Evolutionary conservation across 2,113 vertebrate genomes (phyloP).

Genomic region (Eulemur rufifrons): DNA sequence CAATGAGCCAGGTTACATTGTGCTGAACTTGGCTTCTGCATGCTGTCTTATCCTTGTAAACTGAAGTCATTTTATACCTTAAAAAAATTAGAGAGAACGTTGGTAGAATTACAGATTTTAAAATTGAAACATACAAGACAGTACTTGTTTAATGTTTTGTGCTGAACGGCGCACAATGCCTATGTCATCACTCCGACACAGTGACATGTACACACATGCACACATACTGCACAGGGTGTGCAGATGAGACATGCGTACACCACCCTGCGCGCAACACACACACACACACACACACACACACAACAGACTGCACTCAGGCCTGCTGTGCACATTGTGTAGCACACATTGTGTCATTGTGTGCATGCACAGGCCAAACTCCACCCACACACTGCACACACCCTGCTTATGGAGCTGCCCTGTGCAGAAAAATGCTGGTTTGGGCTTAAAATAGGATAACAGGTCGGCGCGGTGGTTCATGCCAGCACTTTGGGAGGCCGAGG

Average conservation of each 20-base stretch:
- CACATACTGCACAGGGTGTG: not conserved
- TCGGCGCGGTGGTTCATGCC: too few species aligned
- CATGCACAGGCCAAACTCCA: not conserved
- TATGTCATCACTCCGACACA: not conserved
- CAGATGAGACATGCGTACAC: not conserved
- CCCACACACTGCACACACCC: not conserved
- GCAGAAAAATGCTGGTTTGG: not conserved
- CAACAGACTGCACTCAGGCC: not conserved
- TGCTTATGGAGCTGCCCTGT: not conserved
- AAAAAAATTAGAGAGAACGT: not conserved
- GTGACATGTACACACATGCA: not conserved
- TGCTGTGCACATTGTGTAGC: not conserved
- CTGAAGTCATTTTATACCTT: not conserved
- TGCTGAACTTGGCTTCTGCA: not conserved
- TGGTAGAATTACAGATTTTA: slow-evolving; percentile 24
- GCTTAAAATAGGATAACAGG: not conserved
- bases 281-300: not conserved
- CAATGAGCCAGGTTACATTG: not conserved
- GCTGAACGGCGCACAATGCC: not conserved
- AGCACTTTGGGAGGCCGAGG: too few species aligned
- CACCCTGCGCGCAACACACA: too few species aligned
- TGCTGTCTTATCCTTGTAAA: not conserved
- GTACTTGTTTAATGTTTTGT: not conserved
- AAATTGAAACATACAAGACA: not conserved
- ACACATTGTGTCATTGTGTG: not conserved